Conservation (phyloP, 2,888 invertebrate species). For the Tridacna crocea region DNA sequence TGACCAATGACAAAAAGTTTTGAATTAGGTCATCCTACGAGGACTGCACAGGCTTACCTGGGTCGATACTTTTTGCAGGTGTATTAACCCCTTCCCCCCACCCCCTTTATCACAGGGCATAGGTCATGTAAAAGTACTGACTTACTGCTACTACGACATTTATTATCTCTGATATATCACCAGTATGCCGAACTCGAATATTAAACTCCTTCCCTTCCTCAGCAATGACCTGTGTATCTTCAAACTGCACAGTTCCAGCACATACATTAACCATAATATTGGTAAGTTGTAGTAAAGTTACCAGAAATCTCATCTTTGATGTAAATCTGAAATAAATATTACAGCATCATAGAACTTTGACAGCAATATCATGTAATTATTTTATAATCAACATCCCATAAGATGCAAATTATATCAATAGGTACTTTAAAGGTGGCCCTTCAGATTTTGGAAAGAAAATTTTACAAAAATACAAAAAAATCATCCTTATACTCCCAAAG, state of each 20-base stretch:
- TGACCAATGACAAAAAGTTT: too few species aligned
- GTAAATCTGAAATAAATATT: background rate
- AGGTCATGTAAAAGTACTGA: background rate
- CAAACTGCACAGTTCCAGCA: conserved; percentile 48
- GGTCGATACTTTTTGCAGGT: too few species aligned
- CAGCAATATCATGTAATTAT: too few species aligned
- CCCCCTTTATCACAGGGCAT: background rate
- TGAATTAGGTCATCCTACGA: too few species aligned
- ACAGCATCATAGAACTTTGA: background rate
- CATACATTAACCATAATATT: background rate
- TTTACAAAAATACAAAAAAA: too few species aligned
- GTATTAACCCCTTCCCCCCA: too few species aligned
- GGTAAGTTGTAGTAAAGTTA: background rate
- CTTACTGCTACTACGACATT: conserved; percentile 75
- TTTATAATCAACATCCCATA: too few species aligned
- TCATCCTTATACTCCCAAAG: too few species aligned
- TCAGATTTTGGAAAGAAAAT: too few species aligned
- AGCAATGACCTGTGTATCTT: conserved; percentile 65
- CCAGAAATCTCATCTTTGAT: background rate
- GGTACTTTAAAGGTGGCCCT: too few species aligned
- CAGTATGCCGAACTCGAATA: conserved; percentile 67
- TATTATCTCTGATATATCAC: conserved; percentile 63
- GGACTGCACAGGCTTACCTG: too few species aligned
- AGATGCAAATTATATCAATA: too few species aligned
- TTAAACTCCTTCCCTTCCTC: conserved; percentile 74